Percentiles rank a stretch among this genome's conserved stretches.
phyloP scores from a whole-genome alignment of 92 coral and sea anemone genomes.

The Hydrozoanthus gracilis region DNA sequence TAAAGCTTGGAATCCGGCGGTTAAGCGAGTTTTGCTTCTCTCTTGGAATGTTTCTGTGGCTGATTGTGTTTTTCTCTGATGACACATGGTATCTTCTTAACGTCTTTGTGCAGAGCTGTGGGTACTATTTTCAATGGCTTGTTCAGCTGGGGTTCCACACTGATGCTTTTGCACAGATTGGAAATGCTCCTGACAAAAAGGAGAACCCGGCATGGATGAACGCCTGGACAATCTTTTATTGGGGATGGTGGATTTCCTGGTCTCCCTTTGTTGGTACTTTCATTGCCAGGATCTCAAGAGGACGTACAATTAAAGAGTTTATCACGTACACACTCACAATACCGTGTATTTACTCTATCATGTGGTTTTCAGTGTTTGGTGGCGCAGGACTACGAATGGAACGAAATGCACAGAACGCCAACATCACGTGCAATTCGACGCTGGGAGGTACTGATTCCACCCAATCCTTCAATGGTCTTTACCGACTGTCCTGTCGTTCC shows the following conservation, averaged over 20 bases:
- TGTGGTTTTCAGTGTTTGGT: conserved; percentile 84
- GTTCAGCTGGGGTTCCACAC: conserved; percentile 46
- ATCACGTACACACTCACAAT: conserved; percentile 77
- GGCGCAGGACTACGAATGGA: conserved; percentile 85
- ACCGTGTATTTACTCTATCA: conserved; percentile 64
- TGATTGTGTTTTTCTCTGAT: conserved; percentile 67
- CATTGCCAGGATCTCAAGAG: conserved; percentile 73
- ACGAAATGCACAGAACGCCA: conserved; percentile 68
- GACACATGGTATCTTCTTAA: conserved; percentile 77
- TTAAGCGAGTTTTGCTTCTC: conserved; percentile 78
- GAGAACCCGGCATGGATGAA: conserved; percentile 67
- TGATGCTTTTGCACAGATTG: background rate
- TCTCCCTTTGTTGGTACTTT: conserved; percentile 19
- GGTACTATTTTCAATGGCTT: conserved; percentile 76
- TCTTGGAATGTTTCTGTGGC: conserved; percentile 70
- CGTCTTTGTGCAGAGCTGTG: conserved; percentile 69
- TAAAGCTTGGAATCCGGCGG: conserved; percentile 83
- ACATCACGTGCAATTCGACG: conserved; percentile 56
- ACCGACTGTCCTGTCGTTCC: conserved; percentile 77
- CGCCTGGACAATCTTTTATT: conserved; percentile 70
- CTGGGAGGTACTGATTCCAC: conserved; percentile 66
- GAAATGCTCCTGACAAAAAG: conserved; percentile 77
- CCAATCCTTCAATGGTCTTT: conserved; percentile 63
- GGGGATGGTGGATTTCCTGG: conserved; percentile 49
- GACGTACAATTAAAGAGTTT: conserved; percentile 71